phyloP scores from a whole-genome alignment of 2,888 invertebrate genomes.

The Tetanocera ferruginea region DNA sequence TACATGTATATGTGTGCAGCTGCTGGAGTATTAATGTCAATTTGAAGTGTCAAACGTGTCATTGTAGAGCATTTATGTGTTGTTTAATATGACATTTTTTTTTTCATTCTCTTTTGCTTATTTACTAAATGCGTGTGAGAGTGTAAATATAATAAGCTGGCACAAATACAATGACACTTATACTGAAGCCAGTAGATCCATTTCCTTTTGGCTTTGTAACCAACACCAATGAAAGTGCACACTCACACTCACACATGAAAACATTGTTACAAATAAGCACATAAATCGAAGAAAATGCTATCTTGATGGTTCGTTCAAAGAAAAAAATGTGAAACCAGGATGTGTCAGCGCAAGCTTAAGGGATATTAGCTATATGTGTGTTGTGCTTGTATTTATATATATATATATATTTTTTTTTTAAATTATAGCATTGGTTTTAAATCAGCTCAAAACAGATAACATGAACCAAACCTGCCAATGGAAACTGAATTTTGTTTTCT shows the following conservation, averaged over 20 bases:
- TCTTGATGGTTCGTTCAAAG: background rate
- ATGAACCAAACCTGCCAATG: no score
- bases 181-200: no score
- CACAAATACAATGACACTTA: no score
- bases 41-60: constrained; percentile 12
- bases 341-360: background rate
- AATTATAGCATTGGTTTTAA: background rate
- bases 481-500: background rate
- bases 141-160: no score
- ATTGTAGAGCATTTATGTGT: background rate
- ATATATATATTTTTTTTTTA: no score
- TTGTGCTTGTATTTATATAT: background rate
- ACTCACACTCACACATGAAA: constrained; percentile 8
- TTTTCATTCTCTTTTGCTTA: background rate
- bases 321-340: background rate
- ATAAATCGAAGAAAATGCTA: background rate
- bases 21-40: constrained; percentile 5
- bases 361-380: background rate
- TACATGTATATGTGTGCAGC: background rate
- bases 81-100: background rate
- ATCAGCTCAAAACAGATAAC: background rate
- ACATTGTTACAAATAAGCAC: background rate
- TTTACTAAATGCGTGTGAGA: background rate
- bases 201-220: no score
- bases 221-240: no score